Evolutionary conservation across 2,113 vertebrate species (phyloP), one percentile per base, ranked within the genome.

Genomic region (Leucoraja erinaceus): DNA sequence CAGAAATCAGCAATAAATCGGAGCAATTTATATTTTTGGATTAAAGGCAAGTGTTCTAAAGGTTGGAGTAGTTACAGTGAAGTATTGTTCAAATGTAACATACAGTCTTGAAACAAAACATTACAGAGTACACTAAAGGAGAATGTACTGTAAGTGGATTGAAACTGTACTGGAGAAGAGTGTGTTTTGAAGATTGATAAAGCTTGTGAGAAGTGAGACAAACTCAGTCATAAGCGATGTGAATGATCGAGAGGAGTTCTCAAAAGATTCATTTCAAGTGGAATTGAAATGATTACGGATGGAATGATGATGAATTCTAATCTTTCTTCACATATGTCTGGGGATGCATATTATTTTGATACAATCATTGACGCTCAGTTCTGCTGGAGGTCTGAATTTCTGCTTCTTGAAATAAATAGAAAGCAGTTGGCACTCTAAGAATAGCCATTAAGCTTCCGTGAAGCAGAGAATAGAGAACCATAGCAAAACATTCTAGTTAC

Each of bases 371-470:
- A 93, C 54, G 28, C 47, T 90, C 31, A n/a, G 78, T 93, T 90
- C 93, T 93, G 63, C 31, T 93, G 79, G 92, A 95, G 72, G 93
- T 79, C 61, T 94, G 83, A 77, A 63, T 77, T 72, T 33, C 90
- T 91, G 90, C 93, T 95, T 83, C 38, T 93, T 95, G 93, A 95
- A 95, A 96, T 95, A 93, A 96, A 95, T 93, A 94, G 93, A 94
- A 95, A 94, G 93, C 94, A 95, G 93, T 90, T 95, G 93, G 78
- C 94, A 66, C 94, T 93, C 94, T 94, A 94, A 93, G 93, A 93
- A 94, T 94, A 93, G 76, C 81, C 94, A 96, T 96, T 95, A 96
- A 96, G 96, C 94, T 95, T 31, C 93, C 25, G n/a, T 25, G 33
- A 94, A 95, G 94, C 96, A 94, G 92, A 95, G 94, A 94, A 91